Percentiles rank a stretch among this genome's conserved stretches.
phyloP scores from a whole-genome alignment of 2,113 vertebrate genomes.

The Prochilodus magdalenae region DNA sequence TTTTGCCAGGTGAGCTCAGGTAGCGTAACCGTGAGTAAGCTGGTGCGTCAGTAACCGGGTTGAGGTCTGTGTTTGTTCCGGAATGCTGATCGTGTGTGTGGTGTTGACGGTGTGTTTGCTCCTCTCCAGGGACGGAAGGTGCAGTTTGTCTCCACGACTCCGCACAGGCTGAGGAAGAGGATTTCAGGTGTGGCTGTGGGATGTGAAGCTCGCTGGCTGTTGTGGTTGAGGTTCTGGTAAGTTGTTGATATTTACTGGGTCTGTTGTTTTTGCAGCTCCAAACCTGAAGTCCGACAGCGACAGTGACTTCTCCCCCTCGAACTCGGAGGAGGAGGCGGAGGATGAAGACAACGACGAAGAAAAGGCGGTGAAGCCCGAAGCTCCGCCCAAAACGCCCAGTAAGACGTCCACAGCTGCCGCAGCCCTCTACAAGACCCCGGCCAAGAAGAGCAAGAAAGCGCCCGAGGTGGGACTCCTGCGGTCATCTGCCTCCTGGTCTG shows the following conservation, averaged over 20 bases:
- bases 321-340: slow-evolving; percentile 78
- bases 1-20: too few relatives aligned
- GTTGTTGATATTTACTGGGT: background rate
- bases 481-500: too few relatives aligned
- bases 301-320: slow-evolving; percentile 87
- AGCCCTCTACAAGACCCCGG: slow-evolving; percentile 74
- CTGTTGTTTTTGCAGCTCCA: slow-evolving; percentile 70
- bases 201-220: too few relatives aligned
- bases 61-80: too few relatives aligned
- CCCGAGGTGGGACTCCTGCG: slow-evolving; percentile 65
- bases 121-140: slow-evolving; percentile 80
- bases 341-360: slow-evolving; percentile 66
- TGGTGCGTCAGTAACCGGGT: too few relatives aligned
- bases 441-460: slow-evolving; percentile 77
- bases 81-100: too few relatives aligned
- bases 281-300: slow-evolving; percentile 84
- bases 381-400: slow-evolving; percentile 65
- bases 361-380: slow-evolving; percentile 42
- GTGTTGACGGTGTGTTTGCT: slow-evolving; percentile 11
- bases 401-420: slow-evolving; percentile 64
- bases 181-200: slow-evolving; percentile 87
- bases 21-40: too few relatives aligned
- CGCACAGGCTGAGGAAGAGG: slow-evolving; percentile 87
- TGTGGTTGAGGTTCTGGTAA: too few relatives aligned
- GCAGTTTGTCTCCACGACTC: slow-evolving; percentile 85